Percentiles rank a stretch among this genome's conserved stretches.
Conservation (phyloP, 2,888 invertebrate genomes). For the Tridacna gigas region DNA sequence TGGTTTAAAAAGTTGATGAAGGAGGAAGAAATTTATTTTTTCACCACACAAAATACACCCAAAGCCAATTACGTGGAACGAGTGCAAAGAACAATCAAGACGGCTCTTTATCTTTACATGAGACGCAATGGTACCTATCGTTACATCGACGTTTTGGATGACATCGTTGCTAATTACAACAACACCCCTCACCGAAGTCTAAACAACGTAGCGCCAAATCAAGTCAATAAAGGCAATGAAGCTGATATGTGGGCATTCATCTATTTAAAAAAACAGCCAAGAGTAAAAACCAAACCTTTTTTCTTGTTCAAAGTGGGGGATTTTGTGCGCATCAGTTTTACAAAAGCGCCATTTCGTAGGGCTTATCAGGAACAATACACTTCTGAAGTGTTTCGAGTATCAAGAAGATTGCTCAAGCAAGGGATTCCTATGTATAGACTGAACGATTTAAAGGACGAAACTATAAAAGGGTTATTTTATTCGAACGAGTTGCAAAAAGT, state of each 20-base stretch:
- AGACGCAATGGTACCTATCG: constrained; percentile 17
- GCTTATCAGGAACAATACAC: constrained; percentile 49
- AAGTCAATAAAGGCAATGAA: constrained; percentile 37
- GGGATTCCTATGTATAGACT: constrained; percentile 42
- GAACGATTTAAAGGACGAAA: constrained; percentile 39
- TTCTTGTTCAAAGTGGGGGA: constrained; percentile 33
- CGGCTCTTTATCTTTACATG: constrained; percentile 14
- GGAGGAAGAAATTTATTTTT: constrained; percentile 33
- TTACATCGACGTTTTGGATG: constrained; percentile 13
- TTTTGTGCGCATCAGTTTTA: constrained; percentile 39
- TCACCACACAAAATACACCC: constrained; percentile 36
- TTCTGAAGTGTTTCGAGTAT: constrained; percentile 46
- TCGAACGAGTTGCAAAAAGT: constrained; percentile 46
- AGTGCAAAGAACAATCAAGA: constrained; percentile 32
- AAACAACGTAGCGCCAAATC: constrained; percentile 32
- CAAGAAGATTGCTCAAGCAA: constrained; percentile 28
- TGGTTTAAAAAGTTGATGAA: constrained; percentile 35
- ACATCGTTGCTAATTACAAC: constrained; percentile 28
- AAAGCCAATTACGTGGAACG: constrained; percentile 36
- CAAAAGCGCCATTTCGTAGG: constrained; percentile 27
- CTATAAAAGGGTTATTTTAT: constrained; percentile 44
- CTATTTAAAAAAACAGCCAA: constrained; percentile 32
- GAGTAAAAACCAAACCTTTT: constrained; percentile 24
- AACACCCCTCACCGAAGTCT: constrained; percentile 36
- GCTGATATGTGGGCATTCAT: constrained; percentile 48